Evolutionary conservation across 2,113 vertebrate genomes (phyloP), one percentile per base, ranked within the genome.

Genomic region (Pungitius pungitius): DNA sequence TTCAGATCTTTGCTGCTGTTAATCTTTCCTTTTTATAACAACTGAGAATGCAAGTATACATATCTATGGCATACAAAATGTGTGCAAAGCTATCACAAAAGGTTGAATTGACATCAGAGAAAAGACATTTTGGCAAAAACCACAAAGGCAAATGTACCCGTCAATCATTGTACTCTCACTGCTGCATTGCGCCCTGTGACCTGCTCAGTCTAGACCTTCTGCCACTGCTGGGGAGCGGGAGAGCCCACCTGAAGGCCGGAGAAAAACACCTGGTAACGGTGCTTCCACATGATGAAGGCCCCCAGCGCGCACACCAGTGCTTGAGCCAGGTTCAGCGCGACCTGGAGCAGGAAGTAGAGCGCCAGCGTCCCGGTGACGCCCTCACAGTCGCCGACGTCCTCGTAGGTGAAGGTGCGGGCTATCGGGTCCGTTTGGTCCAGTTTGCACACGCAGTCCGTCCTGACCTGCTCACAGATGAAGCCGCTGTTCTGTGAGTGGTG

Each of bases 201-300:
- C 61, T 62, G n/a, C 30, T 30, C 3, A 30, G 3, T n/a, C n/a
- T 93, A 97, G 30, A 95, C 95, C 57, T 96, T 96, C 64, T 94
- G 93, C 89, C 92, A 93, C 14, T 90, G 91, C 68, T 89, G 83
- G n/a, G 89, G 78, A 0, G 90, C 45, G 15, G 88, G 33, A 1
- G 94, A 89, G 27, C 91, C 83, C 9, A 94, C 92, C 85, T 95
- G 92, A 27, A 92, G 78, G 0, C 97, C 98, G 17, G 93, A 94
- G 0, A 96, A 98, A 82, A 99, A 99, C 69, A 98, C 95, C 91
- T 99, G 97, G 85, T 99, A 99, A 20, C 96, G 95, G 82, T 97
- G 94, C 79, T 97, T 98, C 98, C 97, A 99, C 96, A 99, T 95
- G 86, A 99, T 84, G 9, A 97, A 99, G 85, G 96, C 95, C 0